Evolutionary conservation across 37 sponge, comb jelly and placozoan genomes (phyloP).

Genomic region (Eunapius fragilis): DNA sequence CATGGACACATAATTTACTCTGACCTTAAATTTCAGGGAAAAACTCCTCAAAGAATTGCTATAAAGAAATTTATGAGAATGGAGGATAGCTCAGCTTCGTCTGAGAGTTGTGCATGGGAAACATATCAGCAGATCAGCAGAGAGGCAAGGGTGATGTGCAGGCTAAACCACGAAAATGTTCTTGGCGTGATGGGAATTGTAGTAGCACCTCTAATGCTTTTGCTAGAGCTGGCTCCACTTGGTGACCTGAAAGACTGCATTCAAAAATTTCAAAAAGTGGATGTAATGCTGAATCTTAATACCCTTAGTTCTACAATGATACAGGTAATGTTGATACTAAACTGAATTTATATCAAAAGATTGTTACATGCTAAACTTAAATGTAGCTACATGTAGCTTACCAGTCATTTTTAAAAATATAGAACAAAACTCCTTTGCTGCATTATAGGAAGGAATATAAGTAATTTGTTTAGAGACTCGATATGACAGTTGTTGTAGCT

Average conservation of each 20-base stretch:
- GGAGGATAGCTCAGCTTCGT: neutral
- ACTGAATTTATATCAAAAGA: too few relatives aligned
- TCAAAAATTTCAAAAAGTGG: slow-evolving; percentile 21
- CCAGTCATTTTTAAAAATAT: too few relatives aligned
- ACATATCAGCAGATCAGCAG: slow-evolving; percentile 68
- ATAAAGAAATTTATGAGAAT: slow-evolving; percentile 27
- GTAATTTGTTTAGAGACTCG: too few relatives aligned
- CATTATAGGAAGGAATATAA: too few relatives aligned
- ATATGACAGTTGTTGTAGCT: too few relatives aligned
- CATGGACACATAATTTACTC: neutral
- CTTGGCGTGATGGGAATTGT: slow-evolving; percentile 67
- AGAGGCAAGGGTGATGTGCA: slow-evolving; percentile 73
- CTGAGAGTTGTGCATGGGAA: slow-evolving; percentile 47
- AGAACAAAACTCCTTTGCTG: too few relatives aligned
- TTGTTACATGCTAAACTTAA: too few relatives aligned
- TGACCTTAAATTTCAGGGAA: neutral
- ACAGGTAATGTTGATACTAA: too few relatives aligned
- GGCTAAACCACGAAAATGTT: slow-evolving; percentile 69
- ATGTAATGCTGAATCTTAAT: slow-evolving; percentile 20
- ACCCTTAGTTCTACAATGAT: slow-evolving; percentile 48
- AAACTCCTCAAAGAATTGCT: slow-evolving; percentile 36
- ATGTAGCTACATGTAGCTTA: too few relatives aligned
- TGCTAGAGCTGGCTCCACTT: slow-evolving; percentile 76
- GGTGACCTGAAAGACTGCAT: slow-evolving; percentile 67
- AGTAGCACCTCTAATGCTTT: slow-evolving; percentile 64